Percentiles rank a stretch among this genome's conserved stretches.
phyloP scores from a whole-genome alignment of 2,888 invertebrate species.

The Lasioglossum villosulum region DNA sequence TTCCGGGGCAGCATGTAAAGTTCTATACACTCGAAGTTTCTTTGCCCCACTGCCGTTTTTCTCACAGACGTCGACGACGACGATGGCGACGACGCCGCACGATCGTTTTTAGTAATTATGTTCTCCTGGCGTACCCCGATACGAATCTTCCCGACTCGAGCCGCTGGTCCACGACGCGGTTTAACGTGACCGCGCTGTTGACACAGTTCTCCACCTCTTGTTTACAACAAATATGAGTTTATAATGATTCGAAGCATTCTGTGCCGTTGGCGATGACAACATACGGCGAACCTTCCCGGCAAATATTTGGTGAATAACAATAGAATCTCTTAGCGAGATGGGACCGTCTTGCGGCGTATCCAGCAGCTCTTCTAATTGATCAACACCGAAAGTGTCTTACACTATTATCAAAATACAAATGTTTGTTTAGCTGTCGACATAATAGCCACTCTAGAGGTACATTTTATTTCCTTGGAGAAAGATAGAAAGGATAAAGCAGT shows the following conservation, averaged over 20 bases:
- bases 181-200: background rate
- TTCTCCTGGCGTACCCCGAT: constrained; percentile 23
- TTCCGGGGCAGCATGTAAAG: constrained; percentile 33
- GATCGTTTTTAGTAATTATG: constrained; percentile 28
- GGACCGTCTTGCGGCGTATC: background rate
- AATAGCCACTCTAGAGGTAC: background rate
- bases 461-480: background rate
- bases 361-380: background rate
- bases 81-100: constrained; percentile 1
- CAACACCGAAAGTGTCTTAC: background rate
- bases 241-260: background rate
- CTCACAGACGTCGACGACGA: constrained; percentile 9
- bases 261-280: background rate
- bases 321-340: background rate
- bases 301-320: constrained; percentile 6
- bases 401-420: background rate
- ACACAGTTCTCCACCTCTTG: background rate
- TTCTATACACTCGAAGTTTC: constrained; percentile 34
- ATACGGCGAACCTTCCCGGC: too few relatives aligned
- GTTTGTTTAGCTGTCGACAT: background rate
- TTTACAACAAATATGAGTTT: background rate
- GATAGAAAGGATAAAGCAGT: background rate
- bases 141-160: background rate
- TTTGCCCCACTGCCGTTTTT: constrained; percentile 25
- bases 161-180: background rate